Percentiles rank a stretch among this genome's conserved stretches.
Evolutionary conservation across 2,113 vertebrate genomes (phyloP).

Genomic region (Neoarius graeffei): DNA sequence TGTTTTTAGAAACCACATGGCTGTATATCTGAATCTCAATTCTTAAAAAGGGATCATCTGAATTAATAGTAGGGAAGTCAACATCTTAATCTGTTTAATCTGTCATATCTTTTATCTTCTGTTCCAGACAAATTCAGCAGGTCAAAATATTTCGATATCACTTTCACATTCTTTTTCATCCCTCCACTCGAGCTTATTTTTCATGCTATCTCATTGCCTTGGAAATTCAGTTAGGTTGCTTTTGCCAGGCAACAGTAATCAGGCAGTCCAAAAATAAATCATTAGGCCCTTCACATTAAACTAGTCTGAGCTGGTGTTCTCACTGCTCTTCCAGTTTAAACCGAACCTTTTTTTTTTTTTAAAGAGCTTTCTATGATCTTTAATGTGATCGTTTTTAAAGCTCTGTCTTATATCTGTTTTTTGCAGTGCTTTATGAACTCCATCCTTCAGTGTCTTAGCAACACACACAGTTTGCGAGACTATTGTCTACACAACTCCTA

Average conservation of each 20-base stretch:
- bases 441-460: constrained; percentile 98
- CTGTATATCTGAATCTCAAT: neutral
- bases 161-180: constrained; percentile 31
- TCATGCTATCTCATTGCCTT: constrained; percentile 48
- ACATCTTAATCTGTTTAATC: constrained; percentile 10
- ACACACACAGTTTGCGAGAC: constrained; percentile 91
- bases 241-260: constrained; percentile 66
- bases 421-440: constrained; percentile 99
- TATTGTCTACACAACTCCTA: constrained; percentile 94
- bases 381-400: constrained; percentile 39
- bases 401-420: constrained; percentile 25
- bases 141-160: constrained; percentile 39
- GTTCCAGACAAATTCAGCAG: constrained; percentile 16
- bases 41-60: neutral
- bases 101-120: constrained; percentile 6
- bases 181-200: constrained; percentile 43
- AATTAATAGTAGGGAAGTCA: neutral
- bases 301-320: constrained; percentile 47
- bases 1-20: neutral
- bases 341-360: neutral
- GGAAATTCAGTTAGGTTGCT: constrained; percentile 31
- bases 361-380: neutral
- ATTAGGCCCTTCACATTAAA: constrained; percentile 51
- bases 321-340: neutral
- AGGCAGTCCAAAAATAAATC: constrained; percentile 65